phyloP scores from a whole-genome alignment of 2,113 vertebrate genomes.

The Gopherus evgoodei region DNA sequence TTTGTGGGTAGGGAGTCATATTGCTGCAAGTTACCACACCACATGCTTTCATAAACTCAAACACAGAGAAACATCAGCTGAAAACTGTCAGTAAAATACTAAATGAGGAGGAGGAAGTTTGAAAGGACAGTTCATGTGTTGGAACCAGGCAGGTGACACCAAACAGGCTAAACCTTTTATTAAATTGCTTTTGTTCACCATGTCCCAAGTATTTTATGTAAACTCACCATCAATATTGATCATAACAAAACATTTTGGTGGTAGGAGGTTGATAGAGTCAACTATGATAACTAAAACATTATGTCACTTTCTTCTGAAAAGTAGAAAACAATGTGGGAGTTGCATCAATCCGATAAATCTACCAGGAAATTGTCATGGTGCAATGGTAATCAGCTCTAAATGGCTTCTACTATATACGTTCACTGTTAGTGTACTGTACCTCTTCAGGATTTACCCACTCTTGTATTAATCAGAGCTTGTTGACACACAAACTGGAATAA shows the following conservation, averaged over 20 bases:
- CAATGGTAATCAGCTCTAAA: neutral
- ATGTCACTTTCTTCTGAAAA: conserved; percentile 5
- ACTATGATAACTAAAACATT: conserved; percentile 20
- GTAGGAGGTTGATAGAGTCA: conserved; percentile 18
- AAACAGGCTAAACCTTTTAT: neutral
- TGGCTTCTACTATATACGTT: rapidly evolving
- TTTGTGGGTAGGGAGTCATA: neutral
- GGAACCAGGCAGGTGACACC: neutral
- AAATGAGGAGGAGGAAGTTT: neutral
- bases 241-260: neutral
- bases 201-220: conserved; percentile 8
- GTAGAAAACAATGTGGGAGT: conserved; percentile 16
- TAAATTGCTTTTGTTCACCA: conserved; percentile 32
- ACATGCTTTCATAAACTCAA: neutral
- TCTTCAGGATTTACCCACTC: neutral
- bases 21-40: neutral
- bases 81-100: neutral
- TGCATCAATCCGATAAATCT: neutral
- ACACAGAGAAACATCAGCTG: neutral
- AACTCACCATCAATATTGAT: neutral
- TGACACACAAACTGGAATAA: neutral
- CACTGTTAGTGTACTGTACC: neutral
- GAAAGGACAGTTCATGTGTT: neutral
- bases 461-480: neutral
- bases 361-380: neutral